Evolutionary conservation across 2,113 vertebrate genomes (phyloP), one percentile per base, ranked within the genome.

Genomic region (Calyptomena viridis): DNA sequence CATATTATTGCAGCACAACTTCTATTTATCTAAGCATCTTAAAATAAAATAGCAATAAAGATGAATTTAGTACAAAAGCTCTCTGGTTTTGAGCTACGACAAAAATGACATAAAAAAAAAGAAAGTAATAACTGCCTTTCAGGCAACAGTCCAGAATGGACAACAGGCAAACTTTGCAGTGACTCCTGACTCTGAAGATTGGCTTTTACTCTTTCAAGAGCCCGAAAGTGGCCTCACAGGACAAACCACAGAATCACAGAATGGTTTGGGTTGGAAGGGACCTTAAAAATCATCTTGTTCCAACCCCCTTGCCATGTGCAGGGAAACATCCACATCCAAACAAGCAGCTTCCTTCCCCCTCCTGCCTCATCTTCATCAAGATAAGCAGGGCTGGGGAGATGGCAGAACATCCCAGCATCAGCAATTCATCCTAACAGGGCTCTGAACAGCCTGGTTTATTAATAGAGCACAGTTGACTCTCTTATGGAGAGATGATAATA

Each of bases 401-500:
- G n/a, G 60, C 56, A 89, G 69, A 95, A 76, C 83, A 90, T 22
- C 66, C 78, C 62, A 87, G 2, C 50, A 35, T 9, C 55, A 35
- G 12, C 6, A 64, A 89, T 42, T 76, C 12, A 46, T 83, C 71
- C 4, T 22, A 6, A 30, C 40, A n/a, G 62, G 62, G 90, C 85
- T 89, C 56, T 24, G 49, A 39, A 24, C 84, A 84, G 81, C 68
- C 80, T 27, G n/a, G 40, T 20, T 76, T 73, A 90, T 93, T 73
- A 90, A 86, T 1, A 84, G 85, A 85, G 37, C 3, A 2, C 76
- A 33, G 69, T 3, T 23, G 66, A 40, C 22, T 74, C 37, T 25
- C 79, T 59, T 84, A 37, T 1, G 16, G 50, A 55, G 75, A 76
- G 63, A 78, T 33, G 25, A 56, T 53, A 23, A 74, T 53, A 69